A percentile compares a stretch with the other conserved stretches of the same genome.
These are phyloP conservation scores for Drusus annulatus DNA, from an alignment of 1,140 invertebrate genomes.

Conservation along the genomic window DNA sequence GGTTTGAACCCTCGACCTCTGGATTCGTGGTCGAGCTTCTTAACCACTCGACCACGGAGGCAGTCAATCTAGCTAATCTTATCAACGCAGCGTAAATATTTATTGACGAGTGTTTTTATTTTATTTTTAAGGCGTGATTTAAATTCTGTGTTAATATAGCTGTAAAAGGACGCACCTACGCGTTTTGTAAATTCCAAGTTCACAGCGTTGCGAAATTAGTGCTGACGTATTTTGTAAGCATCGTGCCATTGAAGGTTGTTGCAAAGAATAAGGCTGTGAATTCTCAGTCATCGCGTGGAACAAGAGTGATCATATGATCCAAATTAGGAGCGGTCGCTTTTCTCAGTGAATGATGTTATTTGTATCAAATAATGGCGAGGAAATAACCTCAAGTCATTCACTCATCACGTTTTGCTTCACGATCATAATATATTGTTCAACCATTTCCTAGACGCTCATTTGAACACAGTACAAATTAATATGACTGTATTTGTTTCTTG, in stretches of 20 bases:
- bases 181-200: slow-evolving; percentile 10
- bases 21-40: too few species aligned
- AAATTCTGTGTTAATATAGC: too few species aligned
- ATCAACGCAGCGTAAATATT: too few species aligned
- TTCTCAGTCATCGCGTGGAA: too few species aligned
- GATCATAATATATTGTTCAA: neutral
- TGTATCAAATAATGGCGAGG: slow-evolving; percentile 3
- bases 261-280: too few species aligned
- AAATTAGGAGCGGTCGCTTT: slow-evolving; percentile 38
- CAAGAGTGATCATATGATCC: slow-evolving; percentile 28
- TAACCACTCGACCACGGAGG: too few species aligned
- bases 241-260: too few species aligned
- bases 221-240: too few species aligned
- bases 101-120: too few species aligned
- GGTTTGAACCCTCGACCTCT: too few species aligned
- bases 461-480: neutral
- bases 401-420: neutral
- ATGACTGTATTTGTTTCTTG: neutral
- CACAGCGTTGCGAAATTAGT: neutral
- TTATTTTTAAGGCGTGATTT: too few species aligned
- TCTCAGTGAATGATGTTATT: neutral
- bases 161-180: neutral
- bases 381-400: slow-evolving; percentile 9
- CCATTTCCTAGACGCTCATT: neutral
- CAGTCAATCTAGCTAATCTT: too few species aligned